Evolutionary conservation across 2,888 invertebrate species (phyloP).

Genomic region (Xestia xanthographa): DNA sequence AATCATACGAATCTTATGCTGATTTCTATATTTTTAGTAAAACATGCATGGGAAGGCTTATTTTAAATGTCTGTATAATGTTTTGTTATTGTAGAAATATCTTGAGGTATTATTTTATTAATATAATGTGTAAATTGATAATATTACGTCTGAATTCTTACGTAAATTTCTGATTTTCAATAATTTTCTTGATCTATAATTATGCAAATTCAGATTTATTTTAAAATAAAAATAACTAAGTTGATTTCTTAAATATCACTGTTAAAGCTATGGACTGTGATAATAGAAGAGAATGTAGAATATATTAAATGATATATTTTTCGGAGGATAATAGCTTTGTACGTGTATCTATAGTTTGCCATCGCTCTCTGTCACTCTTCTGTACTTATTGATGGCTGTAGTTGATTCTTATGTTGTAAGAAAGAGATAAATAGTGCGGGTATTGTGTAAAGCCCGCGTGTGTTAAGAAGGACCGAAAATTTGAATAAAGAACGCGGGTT

Average conservation of each 20-base stretch:
- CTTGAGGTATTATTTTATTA: slow-evolving; percentile 5
- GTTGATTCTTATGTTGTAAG: slow-evolving; percentile 26
- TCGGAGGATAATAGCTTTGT: slow-evolving; percentile 72
- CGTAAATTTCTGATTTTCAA: not conserved
- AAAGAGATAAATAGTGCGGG: slow-evolving; percentile 10
- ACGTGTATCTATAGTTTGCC: slow-evolving; percentile 71
- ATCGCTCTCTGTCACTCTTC: slow-evolving; percentile 74
- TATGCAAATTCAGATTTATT: not conserved
- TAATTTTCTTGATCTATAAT: not conserved
- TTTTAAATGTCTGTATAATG: slow-evolving; percentile 14
- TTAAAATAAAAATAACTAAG: slow-evolving; percentile 15
- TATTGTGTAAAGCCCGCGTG: not conserved
- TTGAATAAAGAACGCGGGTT: slow-evolving; percentile 24
- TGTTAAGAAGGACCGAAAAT: not conserved
- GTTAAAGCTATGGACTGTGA: slow-evolving; percentile 88
- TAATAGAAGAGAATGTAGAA: slow-evolving; percentile 83
- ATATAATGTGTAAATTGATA: not conserved
- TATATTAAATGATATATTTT: slow-evolving; percentile 75
- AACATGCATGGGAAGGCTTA: not conserved
- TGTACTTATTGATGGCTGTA: slow-evolving; percentile 71
- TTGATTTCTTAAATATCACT: slow-evolving; percentile 65
- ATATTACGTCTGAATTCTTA: not conserved
- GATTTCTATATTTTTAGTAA: slow-evolving; percentile 1
- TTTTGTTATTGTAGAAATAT: slow-evolving; percentile 14
- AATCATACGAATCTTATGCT: not conserved